A percentile compares a stretch with the other conserved stretches of the same genome.
Evolutionary conservation across 2,797 vertebrate genomes (phyloP).

Genomic region (Trematomus bernacchii): DNA sequence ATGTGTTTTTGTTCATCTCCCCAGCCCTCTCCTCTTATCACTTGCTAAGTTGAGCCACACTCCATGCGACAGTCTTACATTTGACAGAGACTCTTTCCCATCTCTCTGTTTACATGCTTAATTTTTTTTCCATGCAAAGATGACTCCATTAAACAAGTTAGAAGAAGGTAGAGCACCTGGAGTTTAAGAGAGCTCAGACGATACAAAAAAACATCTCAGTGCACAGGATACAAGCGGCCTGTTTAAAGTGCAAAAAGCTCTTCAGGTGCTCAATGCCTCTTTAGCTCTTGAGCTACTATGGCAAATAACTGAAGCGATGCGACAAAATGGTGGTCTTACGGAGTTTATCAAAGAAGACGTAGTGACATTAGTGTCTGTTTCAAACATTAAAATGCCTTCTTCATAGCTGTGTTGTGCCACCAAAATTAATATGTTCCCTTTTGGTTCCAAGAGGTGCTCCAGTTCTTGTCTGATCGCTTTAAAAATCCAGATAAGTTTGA

Average conservation of each 20-base stretch:
- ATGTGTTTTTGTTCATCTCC: conserved; percentile 17
- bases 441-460: conserved; percentile 21
- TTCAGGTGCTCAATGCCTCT: conserved; percentile 37
- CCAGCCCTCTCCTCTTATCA: conserved; percentile 21
- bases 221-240: conserved; percentile 30
- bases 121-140: conserved; percentile 33
- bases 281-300: conserved; percentile 23
- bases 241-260: conserved; percentile 31
- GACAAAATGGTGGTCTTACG: conserved; percentile 28
- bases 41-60: conserved; percentile 36
- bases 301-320: conserved; percentile 30
- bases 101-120: conserved; percentile 42
- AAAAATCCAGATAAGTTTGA: conserved; percentile 19
- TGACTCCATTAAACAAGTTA: conserved; percentile 30
- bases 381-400: conserved; percentile 56
- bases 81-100: conserved; percentile 38
- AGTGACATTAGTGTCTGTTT: conserved; percentile 41
- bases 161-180: conserved; percentile 15
- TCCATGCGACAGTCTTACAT: conserved; percentile 39
- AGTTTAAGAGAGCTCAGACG: conserved; percentile 8
- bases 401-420: conserved; percentile 42
- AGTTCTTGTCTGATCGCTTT: conserved; percentile 22
- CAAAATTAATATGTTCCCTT: conserved; percentile 27
- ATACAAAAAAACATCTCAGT: conserved; percentile 15
- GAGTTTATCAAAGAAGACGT: conserved; percentile 31